A percentile compares a stretch with the other conserved stretches of the same genome.
Conservation (phyloP, 2,888 invertebrate genomes). For the Agrochola circellaris region DNA sequence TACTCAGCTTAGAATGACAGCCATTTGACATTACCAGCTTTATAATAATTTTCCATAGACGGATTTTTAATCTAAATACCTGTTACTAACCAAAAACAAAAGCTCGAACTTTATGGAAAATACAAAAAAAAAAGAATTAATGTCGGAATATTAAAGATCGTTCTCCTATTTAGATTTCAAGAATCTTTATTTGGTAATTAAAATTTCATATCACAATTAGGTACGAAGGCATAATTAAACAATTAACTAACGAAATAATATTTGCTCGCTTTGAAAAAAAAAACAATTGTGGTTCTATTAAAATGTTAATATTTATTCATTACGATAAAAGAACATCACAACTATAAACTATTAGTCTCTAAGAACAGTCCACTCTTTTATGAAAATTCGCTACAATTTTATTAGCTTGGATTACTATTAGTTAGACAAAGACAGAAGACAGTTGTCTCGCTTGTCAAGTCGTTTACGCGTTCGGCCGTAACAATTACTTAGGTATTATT, state of each 20-base stretch:
- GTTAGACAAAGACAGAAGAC: slow-evolving; percentile 54
- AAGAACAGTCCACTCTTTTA: slow-evolving; percentile 32
- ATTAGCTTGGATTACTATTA: slow-evolving; percentile 36
- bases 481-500: slow-evolving; percentile 87
- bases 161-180: slow-evolving; percentile 45
- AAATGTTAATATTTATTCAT: slow-evolving; percentile 44
- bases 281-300: slow-evolving; percentile 51
- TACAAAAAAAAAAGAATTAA: slow-evolving; percentile 6
- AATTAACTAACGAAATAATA: slow-evolving; percentile 60
- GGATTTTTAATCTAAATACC: not conserved
- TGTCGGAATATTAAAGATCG: slow-evolving; percentile 27
- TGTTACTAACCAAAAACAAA: not conserved
- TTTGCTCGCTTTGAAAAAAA: slow-evolving; percentile 55
- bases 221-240: slow-evolving; percentile 54
- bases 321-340: slow-evolving; percentile 49
- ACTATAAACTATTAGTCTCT: slow-evolving; percentile 37
- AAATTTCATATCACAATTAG: slow-evolving; percentile 55
- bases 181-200: slow-evolving; percentile 63
- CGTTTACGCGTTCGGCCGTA: slow-evolving; percentile 79
- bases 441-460: slow-evolving; percentile 69
- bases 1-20: not conserved
- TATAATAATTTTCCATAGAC: not conserved
- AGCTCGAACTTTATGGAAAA: not conserved
- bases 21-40: slow-evolving; percentile 31
- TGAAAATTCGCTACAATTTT: slow-evolving; percentile 45